Conservation (phyloP, 2,888 invertebrate genomes). For the Tineola bisselliella region DNA sequence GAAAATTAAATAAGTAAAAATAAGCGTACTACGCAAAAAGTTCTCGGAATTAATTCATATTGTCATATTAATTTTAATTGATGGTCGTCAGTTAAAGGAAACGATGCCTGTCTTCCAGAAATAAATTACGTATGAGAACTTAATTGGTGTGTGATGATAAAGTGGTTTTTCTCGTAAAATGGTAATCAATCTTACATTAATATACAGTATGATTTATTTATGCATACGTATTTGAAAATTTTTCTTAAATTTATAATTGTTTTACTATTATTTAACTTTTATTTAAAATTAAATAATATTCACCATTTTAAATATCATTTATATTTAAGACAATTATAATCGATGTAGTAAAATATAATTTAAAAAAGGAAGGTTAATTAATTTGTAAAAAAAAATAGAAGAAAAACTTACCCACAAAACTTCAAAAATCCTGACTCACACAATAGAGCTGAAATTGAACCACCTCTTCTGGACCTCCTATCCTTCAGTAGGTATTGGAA, state of each 20-base stretch:
- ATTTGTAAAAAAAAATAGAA: neutral
- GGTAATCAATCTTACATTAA: neutral
- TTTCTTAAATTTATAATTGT: neutral
- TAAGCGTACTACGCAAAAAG: slow-evolving; percentile 14
- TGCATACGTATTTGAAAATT: neutral
- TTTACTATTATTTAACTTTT: too few relatives aligned
- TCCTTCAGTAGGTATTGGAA: slow-evolving; percentile 23
- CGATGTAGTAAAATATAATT: too few relatives aligned
- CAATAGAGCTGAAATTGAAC: neutral
- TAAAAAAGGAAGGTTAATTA: too few relatives aligned
- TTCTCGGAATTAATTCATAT: slow-evolving; percentile 14
- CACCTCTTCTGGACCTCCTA: neutral
- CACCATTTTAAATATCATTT: too few relatives aligned
- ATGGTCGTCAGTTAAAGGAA: neutral
- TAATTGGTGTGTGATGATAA: neutral
- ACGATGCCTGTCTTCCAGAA: neutral
- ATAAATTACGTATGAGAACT: neutral
- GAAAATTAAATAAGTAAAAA: neutral
- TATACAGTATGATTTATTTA: neutral
- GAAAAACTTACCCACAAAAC: neutral
- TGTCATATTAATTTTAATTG: neutral
- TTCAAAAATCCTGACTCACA: neutral
- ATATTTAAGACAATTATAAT: too few relatives aligned
- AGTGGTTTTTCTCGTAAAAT: neutral
- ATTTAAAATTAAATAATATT: too few relatives aligned